Conservation (phyloP, 2,888 invertebrate species). For the Nematopogon swammerdamellus region DNA sequence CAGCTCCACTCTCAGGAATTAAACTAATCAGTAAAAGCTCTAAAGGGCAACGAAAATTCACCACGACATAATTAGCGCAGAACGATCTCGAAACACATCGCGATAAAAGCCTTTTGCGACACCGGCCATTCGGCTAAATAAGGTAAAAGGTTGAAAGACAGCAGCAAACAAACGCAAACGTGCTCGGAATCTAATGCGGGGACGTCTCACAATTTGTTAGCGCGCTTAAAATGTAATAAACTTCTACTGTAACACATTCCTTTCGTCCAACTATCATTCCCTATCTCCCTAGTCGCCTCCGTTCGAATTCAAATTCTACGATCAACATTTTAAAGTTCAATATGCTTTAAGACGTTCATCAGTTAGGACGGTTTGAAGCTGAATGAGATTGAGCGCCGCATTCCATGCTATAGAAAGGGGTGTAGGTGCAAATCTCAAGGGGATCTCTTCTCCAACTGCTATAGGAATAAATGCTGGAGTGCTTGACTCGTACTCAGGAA, state of each 20-base stretch:
- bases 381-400: not conserved
- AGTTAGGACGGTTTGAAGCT: not conserved
- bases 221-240: constrained; percentile 52
- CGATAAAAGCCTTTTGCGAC: too few species aligned
- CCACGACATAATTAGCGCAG: too few species aligned
- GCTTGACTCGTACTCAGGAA: not conserved
- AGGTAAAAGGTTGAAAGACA: constrained; percentile 25
- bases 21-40: too few species aligned
- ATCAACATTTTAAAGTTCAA: not conserved
- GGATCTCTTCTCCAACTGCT: not conserved
- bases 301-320: not conserved
- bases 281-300: not conserved
- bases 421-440: not conserved
- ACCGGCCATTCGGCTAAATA: not conserved
- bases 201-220: constrained; percentile 51
- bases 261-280: constrained; percentile 5
- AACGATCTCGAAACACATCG: too few species aligned
- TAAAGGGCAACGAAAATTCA: too few species aligned
- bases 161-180: constrained; percentile 39
- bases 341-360: not conserved
- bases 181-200: constrained; percentile 38
- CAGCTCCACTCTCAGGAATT: too few species aligned
- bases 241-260: constrained; percentile 39
- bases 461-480: not conserved
- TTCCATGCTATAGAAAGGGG: not conserved